Conservation (phyloP, 2,888 invertebrate genomes). For the Pediacus dermestoides region DNA sequence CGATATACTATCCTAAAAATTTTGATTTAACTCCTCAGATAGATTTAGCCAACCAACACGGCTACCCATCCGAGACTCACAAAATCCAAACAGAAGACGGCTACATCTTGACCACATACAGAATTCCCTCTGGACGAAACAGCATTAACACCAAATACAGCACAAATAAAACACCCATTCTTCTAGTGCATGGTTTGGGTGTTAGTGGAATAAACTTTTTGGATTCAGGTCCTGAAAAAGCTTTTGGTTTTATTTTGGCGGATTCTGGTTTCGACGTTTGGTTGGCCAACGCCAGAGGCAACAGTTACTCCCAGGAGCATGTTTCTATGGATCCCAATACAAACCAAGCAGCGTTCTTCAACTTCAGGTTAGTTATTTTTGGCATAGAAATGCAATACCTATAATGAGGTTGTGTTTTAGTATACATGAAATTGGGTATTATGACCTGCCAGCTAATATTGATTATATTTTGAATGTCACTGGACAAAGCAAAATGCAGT, state of each 20-base stretch:
- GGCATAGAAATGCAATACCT: not conserved
- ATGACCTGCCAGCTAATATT: conserved; percentile 73
- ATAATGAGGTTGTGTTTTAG: too few species aligned
- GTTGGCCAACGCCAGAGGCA: conserved; percentile 9
- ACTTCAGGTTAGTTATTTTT: conserved; percentile 54
- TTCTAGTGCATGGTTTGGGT: conserved; percentile 1
- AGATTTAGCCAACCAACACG: too few species aligned
- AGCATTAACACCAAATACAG: not conserved
- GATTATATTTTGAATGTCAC: conserved; percentile 62
- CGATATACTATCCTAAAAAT: too few species aligned
- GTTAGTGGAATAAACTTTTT: not conserved
- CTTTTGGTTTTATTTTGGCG: conserved; percentile 2
- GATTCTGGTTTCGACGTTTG: conserved; percentile 9
- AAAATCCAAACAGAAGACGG: conserved; percentile 8
- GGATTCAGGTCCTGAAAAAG: not conserved
- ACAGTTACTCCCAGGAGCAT: not conserved
- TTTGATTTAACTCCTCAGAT: too few species aligned
- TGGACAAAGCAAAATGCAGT: conserved; percentile 58
- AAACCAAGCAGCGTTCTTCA: conserved; percentile 55
- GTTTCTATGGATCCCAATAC: not conserved
- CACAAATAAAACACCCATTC: too few species aligned
- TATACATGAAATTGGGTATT: conserved; percentile 74
- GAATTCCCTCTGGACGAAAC: conserved; percentile 7
- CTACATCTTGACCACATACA: conserved; percentile 1
- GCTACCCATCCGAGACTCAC: conserved; percentile 6